Base-by-base conservation (phyloP, 2,113 vertebrate species). In the Abramis brama region DNA sequence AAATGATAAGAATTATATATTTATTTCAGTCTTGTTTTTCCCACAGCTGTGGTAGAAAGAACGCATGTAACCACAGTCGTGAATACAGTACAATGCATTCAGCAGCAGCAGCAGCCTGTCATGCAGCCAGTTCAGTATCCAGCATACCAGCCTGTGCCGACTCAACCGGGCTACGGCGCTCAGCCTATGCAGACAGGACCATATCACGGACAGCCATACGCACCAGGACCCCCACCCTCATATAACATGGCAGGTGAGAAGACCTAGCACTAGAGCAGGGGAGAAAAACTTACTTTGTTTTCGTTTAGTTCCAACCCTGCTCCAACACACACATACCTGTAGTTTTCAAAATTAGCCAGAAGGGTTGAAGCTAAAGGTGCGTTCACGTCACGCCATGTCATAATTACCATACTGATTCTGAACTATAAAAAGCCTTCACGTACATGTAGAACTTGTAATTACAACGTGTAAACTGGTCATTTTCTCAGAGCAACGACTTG, bases 141-240 rank as follows among this genome's bases (percentile, higher is more conserved):
- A 45, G 36, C 39, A 45, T 73, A 73, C 70, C 39, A 73, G 23
- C 70, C 70, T n/a, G 39, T 73, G 21, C 70, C 70, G 23, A n/a
- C 21, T 25, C 70, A 73, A 45, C 39, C 23, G 0, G 70, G 70
- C 23, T 45, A 73, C 10, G 1, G 39, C 5, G 62, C 4, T 66
- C 70, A 73, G 21, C 70, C 39, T n/a, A 45, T n/a, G 21, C 70
- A 45, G 39, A 13, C 2, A 5, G 70, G 21, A n/a, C 70, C 30
- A n/a, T 59, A 39, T n/a, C 52, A 13, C 21, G 27, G 47, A 57
- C 77, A 96, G 15, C 81, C 57, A 5, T 96, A 94, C 68, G 92
- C 91, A 9, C 94, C 95, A 87, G 97, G 95, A 85, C 96, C 93
- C 0, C 94, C 75, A 33, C 50, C 55, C 5, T 0, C 77, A 60